These are phyloP conservation scores for Cantharis lateralis DNA, from an alignment of 2,888 invertebrate species.

Conservation along the genomic window DNA sequence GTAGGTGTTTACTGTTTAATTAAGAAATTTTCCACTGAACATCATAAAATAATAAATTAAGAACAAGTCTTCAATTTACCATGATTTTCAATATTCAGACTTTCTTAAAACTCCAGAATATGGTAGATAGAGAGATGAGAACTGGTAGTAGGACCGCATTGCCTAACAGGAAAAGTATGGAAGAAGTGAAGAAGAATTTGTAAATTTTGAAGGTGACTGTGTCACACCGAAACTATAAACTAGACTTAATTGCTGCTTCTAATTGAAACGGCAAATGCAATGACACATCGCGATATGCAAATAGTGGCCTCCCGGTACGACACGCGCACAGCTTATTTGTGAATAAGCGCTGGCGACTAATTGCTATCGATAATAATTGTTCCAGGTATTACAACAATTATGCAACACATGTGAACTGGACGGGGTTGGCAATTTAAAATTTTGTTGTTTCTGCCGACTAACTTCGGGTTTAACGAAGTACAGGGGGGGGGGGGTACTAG, in stretches of 20 bases:
- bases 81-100: too few relatives aligned
- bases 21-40: background rate
- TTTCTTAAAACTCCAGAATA: too few relatives aligned
- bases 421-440: background rate
- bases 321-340: conserved; percentile 35
- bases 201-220: background rate
- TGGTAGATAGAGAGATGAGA: too few relatives aligned
- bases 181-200: background rate
- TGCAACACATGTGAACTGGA: background rate
- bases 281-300: conserved; percentile 44
- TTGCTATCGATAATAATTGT: conserved; percentile 39
- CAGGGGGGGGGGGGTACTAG: too few relatives aligned
- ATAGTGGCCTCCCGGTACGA: conserved; percentile 39
- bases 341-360: conserved; percentile 37
- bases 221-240: conserved; percentile 9
- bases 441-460: background rate
- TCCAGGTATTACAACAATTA: conserved; percentile 38
- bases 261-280: conserved; percentile 38
- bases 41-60: too few relatives aligned
- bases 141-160: too few relatives aligned
- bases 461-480: too few relatives aligned
- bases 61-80: too few relatives aligned
- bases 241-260: conserved; percentile 31
- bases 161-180: too few relatives aligned
- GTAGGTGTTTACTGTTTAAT: background rate